Evolutionary conservation across 1,140 invertebrate species (phyloP).

Genomic region (Physella acuta): DNA sequence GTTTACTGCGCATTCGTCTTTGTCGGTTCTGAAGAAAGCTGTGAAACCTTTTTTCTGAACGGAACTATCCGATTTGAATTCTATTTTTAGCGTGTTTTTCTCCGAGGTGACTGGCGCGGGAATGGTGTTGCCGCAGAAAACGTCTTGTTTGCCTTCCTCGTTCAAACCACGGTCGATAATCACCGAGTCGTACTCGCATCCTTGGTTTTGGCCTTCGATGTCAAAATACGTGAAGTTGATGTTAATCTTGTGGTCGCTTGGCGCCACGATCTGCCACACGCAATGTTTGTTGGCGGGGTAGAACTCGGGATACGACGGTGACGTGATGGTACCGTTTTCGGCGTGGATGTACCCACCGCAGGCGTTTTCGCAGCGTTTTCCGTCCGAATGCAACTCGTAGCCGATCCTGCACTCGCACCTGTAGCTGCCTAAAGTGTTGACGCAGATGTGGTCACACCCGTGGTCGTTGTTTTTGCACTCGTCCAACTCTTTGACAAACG

Average conservation of each 20-base stretch:
- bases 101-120: constrained; percentile 88
- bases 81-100: constrained; percentile 80
- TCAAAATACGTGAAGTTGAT: constrained; percentile 98
- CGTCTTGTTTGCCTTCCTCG: constrained; percentile 62
- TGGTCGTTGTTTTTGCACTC: constrained; percentile 86
- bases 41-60: constrained; percentile 93
- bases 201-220: constrained; percentile 93
- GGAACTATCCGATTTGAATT: constrained; percentile 89
- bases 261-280: constrained; percentile 94
- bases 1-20: constrained; percentile 92
- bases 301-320: constrained; percentile 91
- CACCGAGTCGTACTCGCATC: constrained; percentile 94
- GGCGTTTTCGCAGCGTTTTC: constrained; percentile 95
- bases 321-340: constrained; percentile 88
- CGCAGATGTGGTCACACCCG: constrained; percentile 92
- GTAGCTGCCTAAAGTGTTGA: constrained; percentile 91
- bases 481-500: constrained; percentile 74
- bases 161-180: constrained; percentile 83
- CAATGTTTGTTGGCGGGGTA: constrained; percentile 95
- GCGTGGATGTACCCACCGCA: constrained; percentile 91
- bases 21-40: constrained; percentile 90
- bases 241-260: constrained; percentile 87
- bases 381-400: constrained; percentile 93
- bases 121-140: constrained; percentile 79
- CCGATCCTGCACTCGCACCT: constrained; percentile 92